phyloP scores from a whole-genome alignment of 2,888 invertebrate species.

The Charanyca ferruginea region DNA sequence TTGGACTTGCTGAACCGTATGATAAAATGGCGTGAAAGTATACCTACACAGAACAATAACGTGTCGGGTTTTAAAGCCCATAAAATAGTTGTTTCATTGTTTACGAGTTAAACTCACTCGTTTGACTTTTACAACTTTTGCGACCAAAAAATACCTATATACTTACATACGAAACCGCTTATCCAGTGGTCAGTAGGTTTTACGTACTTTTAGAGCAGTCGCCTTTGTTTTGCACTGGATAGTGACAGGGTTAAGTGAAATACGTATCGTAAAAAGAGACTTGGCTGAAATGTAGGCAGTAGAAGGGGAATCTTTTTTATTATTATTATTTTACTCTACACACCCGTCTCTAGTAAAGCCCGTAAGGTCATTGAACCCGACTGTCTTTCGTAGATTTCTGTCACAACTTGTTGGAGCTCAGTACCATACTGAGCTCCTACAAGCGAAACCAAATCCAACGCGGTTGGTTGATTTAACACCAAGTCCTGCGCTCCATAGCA shows the following conservation, averaged over 20 bases:
- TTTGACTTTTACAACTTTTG: slow-evolving; percentile 55
- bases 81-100: slow-evolving; percentile 58
- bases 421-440: too few relatives aligned
- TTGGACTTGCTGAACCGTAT: slow-evolving; percentile 6
- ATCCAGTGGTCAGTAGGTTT: slow-evolving; percentile 18
- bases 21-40: slow-evolving; percentile 28
- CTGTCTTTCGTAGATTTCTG: too few relatives aligned
- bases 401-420: too few relatives aligned
- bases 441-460: too few relatives aligned
- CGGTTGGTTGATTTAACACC: too few relatives aligned
- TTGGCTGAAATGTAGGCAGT: background rate
- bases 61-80: slow-evolving; percentile 53
- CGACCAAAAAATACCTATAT: slow-evolving; percentile 21
- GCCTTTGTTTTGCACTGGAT: slow-evolving; percentile 3
- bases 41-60: slow-evolving; percentile 28
- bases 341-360: too few relatives aligned
- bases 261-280: slow-evolving; percentile 4
- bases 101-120: slow-evolving; percentile 47
- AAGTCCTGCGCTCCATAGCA: too few relatives aligned
- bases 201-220: slow-evolving; percentile 17
- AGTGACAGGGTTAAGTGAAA: slow-evolving; percentile 1
- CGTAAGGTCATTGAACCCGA: too few relatives aligned
- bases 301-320: background rate
- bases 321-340: too few relatives aligned
- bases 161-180: slow-evolving; percentile 19